Percentiles rank a stretch among this genome's conserved stretches.
Conservation (phyloP, 2,113 vertebrate species). For the Indicator indicator region DNA sequence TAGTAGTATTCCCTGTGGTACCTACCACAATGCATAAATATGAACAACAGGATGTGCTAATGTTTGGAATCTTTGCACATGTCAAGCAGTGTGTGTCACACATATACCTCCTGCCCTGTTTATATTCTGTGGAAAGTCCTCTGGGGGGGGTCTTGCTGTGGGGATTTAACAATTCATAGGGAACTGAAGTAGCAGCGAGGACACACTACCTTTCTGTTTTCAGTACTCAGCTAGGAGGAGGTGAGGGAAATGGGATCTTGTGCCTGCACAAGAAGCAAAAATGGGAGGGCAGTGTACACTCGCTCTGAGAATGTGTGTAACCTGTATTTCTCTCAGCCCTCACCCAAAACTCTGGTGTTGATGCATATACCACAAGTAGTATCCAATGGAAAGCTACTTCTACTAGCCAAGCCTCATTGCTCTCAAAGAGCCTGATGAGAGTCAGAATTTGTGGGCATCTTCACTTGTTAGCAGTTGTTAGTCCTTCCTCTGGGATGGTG, state of each 20-base stretch:
- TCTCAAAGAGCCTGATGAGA: not conserved
- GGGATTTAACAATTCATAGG: not conserved
- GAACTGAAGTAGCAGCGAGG: not conserved
- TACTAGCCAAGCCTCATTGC: not conserved
- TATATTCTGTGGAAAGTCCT: not conserved
- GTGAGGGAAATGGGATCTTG: not conserved
- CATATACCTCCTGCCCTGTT: not conserved
- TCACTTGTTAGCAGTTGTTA: not conserved
- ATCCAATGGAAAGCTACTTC: not conserved
- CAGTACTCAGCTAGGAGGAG: not conserved
- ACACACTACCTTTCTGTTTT: not conserved
- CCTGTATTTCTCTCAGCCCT: not conserved
- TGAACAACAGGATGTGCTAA: not conserved
- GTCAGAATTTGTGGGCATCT: not conserved
- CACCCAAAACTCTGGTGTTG: rapidly evolving
- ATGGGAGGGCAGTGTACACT: rapidly evolving
- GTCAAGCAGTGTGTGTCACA: rapidly evolving
- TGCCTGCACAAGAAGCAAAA: not conserved
- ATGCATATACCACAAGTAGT: not conserved
- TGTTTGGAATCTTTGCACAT: not conserved
- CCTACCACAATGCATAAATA: not conserved
- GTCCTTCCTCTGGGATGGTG: not conserved
- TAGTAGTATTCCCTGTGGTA: not conserved
- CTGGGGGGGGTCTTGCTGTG: not conserved
- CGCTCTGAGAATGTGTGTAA: rapidly evolving